These are phyloP conservation scores for Poeciliopsis occidentalis DNA, from an alignment of 2,113 vertebrate genomes.

Conservation along the genomic window DNA sequence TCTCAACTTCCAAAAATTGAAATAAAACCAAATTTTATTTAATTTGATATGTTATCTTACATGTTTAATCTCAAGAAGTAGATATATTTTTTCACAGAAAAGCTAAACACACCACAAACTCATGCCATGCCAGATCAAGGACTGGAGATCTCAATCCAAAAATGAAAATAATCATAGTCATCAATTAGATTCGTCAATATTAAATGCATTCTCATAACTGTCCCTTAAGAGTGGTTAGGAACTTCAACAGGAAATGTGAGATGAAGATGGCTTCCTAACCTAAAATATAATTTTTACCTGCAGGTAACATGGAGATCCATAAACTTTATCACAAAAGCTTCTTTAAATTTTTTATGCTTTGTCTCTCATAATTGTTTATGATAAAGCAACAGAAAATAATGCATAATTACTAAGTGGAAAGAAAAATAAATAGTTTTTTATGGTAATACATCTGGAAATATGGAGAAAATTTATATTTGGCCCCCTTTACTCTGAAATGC, in stretches of 20 bases:
- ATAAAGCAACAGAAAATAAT: neutral
- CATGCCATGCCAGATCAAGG: constrained; percentile 58
- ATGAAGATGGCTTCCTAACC: constrained; percentile 35
- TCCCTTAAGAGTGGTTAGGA: constrained; percentile 12
- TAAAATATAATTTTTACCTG: neutral
- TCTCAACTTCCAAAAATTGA: no score
- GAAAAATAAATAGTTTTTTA: neutral
- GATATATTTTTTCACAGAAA: neutral
- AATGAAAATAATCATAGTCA: neutral
- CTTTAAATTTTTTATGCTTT: neutral
- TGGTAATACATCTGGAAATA: neutral
- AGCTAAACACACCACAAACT: constrained; percentile 47
- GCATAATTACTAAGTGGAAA: neutral
- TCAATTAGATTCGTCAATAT: neutral
- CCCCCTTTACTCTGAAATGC: neutral
- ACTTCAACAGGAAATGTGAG: constrained; percentile 2
- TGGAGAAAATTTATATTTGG: neutral
- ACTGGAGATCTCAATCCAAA: constrained; percentile 23
- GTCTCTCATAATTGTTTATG: no score
- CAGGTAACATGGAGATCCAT: neutral
- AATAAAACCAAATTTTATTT: no score
- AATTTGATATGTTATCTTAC: no score
- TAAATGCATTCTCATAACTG: neutral
- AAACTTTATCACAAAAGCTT: no score
- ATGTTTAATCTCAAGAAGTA: no score